phyloP scores from a whole-genome alignment of 2,888 invertebrate genomes.

The Phymatocera aterrima region DNA sequence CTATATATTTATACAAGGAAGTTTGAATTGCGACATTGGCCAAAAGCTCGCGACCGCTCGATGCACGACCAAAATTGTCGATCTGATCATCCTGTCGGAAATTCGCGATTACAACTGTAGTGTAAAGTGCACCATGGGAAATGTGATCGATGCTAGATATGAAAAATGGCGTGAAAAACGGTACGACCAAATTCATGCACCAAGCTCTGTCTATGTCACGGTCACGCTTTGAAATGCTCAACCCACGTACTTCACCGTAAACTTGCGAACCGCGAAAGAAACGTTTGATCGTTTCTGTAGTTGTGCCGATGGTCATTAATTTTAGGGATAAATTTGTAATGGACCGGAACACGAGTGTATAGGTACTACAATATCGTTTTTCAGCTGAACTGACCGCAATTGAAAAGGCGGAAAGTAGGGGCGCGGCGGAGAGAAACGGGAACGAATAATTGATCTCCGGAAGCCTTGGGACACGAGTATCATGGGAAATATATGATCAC shows the following conservation, averaged over 20 bases:
- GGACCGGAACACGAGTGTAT: not conserved
- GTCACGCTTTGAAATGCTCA: not conserved
- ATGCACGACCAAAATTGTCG: conserved; percentile 13
- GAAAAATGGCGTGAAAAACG: not conserved
- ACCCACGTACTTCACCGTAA: not conserved
- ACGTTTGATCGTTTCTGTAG: not conserved
- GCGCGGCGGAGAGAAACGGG: not conserved
- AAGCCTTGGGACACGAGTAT: not conserved
- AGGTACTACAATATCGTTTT: conserved; percentile 17
- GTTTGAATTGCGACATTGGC: conserved; percentile 8
- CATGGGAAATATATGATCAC: conserved; percentile 1
- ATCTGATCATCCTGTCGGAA: not conserved
- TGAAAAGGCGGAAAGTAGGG: not conserved
- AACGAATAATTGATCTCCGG: conserved; percentile 11
- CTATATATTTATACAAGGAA: not conserved
- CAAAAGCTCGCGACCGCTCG: not conserved
- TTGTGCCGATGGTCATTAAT: not conserved
- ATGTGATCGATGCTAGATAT: not conserved
- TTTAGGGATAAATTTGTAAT: not conserved
- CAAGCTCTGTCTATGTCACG: not conserved
- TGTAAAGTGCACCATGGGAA: not conserved
- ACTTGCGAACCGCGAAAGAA: not conserved
- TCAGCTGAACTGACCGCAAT: not conserved
- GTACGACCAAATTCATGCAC: not conserved
- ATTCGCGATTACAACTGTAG: not conserved